Conservation (phyloP, 2,113 vertebrate genomes). For the Anguilla japonica region DNA sequence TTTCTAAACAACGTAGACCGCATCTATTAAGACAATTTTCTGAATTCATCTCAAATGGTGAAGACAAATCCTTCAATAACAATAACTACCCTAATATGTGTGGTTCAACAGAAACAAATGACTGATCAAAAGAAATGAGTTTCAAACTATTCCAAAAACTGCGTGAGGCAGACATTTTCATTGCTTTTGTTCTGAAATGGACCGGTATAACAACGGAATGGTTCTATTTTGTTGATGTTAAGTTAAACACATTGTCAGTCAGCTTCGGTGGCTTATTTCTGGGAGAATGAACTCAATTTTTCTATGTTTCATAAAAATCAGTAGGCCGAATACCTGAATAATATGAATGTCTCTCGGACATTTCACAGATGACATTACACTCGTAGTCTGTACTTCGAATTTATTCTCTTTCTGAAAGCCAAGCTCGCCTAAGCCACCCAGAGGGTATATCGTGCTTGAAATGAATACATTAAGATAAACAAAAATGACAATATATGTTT, state of each 20-base stretch:
- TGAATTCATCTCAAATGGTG: conserved; percentile 3
- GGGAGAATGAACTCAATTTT: background rate
- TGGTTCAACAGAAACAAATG: background rate
- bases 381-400: too few species aligned
- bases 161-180: background rate
- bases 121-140: background rate
- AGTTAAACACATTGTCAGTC: background rate
- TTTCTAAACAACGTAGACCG: conserved; percentile 4
- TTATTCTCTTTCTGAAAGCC: background rate
- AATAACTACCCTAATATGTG: background rate
- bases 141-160: conserved; percentile 9
- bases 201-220: background rate
- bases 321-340: too few species aligned
- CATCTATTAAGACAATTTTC: background rate
- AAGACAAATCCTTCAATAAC: background rate
- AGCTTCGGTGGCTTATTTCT: background rate
- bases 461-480: too few species aligned
- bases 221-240: background rate
- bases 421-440: background rate
- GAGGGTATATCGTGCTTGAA: too few species aligned
- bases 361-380: too few species aligned
- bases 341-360: too few species aligned
- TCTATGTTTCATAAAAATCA: too few species aligned
- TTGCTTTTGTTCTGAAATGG: background rate
- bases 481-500: too few species aligned